Evolutionary conservation across 2,113 vertebrate species (phyloP).

Genomic region (Hypocryptadius cinnamomeus): DNA sequence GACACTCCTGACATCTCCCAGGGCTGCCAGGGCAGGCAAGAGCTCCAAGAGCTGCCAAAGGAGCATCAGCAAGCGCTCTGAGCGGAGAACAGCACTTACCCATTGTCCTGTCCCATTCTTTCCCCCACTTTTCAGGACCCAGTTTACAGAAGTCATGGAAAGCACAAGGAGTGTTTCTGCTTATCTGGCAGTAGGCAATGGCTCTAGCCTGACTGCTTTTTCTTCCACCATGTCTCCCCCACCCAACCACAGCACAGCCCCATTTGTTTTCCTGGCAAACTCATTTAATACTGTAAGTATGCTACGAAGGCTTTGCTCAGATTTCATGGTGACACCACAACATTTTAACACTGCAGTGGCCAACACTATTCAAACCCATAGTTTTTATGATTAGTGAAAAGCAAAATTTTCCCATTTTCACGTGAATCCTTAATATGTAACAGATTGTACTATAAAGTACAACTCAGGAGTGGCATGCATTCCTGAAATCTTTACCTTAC

Average conservation of each 20-base stretch:
- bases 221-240: not conserved
- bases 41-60: not conserved
- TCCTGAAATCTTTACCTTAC: not conserved
- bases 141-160: not conserved
- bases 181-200: not conserved
- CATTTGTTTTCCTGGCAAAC: not conserved
- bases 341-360: not conserved
- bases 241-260: not conserved
- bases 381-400: not conserved
- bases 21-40: not conserved
- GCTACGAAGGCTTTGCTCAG: not conserved
- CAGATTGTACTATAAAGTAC: not conserved
- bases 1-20: not conserved
- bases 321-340: not conserved
- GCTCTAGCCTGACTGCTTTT: not conserved
- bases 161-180: not conserved
- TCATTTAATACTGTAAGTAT: not conserved
- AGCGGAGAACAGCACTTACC: not conserved
- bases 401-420: not conserved
- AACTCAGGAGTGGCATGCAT: not conserved
- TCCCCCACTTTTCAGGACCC: not conserved
- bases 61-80: fast-evolving
- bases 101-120: not conserved
- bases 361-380: not conserved
- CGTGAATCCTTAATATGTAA: not conserved